Evolutionary conservation across 2,797 vertebrate species (phyloP).

Genomic region (Trachops cirrhosus): DNA sequence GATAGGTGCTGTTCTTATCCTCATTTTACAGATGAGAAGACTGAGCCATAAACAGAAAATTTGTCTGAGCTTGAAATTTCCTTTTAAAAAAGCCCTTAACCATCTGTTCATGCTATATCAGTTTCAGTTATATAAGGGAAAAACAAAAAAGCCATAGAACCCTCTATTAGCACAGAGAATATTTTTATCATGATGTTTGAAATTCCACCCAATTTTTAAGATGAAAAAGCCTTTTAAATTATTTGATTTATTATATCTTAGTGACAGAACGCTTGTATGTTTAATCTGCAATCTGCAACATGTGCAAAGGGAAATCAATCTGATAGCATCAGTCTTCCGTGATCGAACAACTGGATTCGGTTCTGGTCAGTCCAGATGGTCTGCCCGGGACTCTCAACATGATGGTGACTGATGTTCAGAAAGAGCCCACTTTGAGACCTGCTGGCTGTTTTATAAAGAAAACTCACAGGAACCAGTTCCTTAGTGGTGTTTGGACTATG

Average conservation of each 20-base stretch:
- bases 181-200: conserved; percentile 42
- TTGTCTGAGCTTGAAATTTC: not conserved
- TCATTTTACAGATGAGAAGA: conserved; percentile 29
- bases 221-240: conserved; percentile 43
- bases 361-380: conserved; percentile 76
- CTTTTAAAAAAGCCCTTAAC: not conserved
- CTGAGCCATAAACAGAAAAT: not conserved
- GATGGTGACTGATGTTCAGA: conserved; percentile 67
- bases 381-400: conserved; percentile 68
- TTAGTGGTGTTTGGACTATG: conserved; percentile 25
- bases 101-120: not conserved
- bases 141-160: not conserved
- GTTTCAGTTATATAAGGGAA: not conserved
- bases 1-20: not conserved
- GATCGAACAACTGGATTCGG: conserved; percentile 70
- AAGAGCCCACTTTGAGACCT: conserved; percentile 67
- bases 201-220: conserved; percentile 17
- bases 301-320: conserved; percentile 66
- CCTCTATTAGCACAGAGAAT: not conserved
- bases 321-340: conserved; percentile 71
- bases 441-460: conserved; percentile 56
- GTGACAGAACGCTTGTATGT: conserved; percentile 44
- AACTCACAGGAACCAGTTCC: conserved; percentile 21
- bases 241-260: conserved; percentile 11
- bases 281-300: conserved; percentile 64